Evolutionary conservation across 2,113 vertebrate genomes (phyloP).

Genomic region (Rhadina sibilatrix): DNA sequence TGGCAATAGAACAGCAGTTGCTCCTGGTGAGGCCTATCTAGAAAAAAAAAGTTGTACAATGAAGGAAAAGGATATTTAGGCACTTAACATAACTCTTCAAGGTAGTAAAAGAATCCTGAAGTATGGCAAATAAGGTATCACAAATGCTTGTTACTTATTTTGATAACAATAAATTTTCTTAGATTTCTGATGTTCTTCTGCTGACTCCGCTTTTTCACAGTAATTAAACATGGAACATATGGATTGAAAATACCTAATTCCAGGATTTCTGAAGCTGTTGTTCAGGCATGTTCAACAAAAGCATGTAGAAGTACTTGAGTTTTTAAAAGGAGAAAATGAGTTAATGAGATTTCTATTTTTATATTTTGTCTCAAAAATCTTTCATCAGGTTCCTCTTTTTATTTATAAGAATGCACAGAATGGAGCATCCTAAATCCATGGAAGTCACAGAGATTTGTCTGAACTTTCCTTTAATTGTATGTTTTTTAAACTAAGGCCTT

Average conservation of each 20-base stretch:
- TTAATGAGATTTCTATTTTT: neutral
- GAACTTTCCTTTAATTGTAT: neutral
- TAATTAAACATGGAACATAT: neutral
- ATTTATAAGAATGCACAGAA: neutral
- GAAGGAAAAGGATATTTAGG: neutral
- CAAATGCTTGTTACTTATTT: neutral
- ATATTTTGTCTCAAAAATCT: neutral
- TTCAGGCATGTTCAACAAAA: neutral
- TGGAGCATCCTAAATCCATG: neutral
- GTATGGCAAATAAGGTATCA: neutral
- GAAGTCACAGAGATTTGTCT: neutral
- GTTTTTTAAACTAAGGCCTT: neutral
- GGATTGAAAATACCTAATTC: neutral
- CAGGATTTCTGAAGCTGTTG: neutral
- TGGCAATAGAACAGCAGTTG: constrained; percentile 7
- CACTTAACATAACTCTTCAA: neutral
- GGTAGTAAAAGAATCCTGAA: neutral
- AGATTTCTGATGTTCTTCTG: neutral
- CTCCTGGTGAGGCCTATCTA: neutral
- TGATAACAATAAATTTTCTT: neutral
- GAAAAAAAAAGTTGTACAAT: neutral
- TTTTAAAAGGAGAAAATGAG: neutral
- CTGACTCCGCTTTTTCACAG: neutral
- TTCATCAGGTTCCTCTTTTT: neutral
- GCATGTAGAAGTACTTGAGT: neutral